Base-by-base conservation (phyloP, 2,113 vertebrate species). In the Myxocyprinus asiaticus region DNA sequence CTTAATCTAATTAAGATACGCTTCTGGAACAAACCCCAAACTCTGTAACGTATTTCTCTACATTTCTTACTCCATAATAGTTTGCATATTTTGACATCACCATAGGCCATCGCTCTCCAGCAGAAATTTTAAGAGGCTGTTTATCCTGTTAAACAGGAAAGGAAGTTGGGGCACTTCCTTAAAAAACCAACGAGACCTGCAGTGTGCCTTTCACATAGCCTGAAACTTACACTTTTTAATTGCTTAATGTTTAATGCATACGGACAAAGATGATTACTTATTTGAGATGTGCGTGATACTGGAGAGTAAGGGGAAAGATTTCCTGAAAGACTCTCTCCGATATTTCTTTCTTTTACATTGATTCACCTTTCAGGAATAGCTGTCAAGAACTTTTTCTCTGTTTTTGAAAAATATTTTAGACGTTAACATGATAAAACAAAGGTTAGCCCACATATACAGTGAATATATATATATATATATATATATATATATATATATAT, bases 381-480 rank as follows among this genome's bases (percentile, higher is more conserved):
- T 81, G 81, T 85, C 82, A 78, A 56, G 62, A 71, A 50, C 78
- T 64, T 67, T 79, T 61, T 76, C 44, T 56, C 9, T 69, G 84
- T 56, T 83, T 88, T 65, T 82, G 75, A 81, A 82, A 83, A 83
- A 81, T 66, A 66, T 88, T 91, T 86, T 84, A 91, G 89, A 87
- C 86, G 83, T 84, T 82, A 79, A 84, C 86, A 91, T 33, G 22
- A 33, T 91, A 87, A 89, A 87, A 90, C 85, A 85, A 91, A 91
- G 90, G 90, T 91, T 90, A 88, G 48, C 17, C 58, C 48, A 55
- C 47, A 65, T 76, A 76, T 53, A 58, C 15, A 71, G 64, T 33
- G 22, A 42, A 77, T 7, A 11, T 47, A 70, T 67, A 33, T 64
- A 50, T 51, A 78, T 17, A 15, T n/a, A 77, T 7, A 11, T 47